Percentiles rank a stretch among this genome's conserved stretches.
phyloP scores from a whole-genome alignment of 1,140 invertebrate genomes.

The Uloborus diversus region DNA sequence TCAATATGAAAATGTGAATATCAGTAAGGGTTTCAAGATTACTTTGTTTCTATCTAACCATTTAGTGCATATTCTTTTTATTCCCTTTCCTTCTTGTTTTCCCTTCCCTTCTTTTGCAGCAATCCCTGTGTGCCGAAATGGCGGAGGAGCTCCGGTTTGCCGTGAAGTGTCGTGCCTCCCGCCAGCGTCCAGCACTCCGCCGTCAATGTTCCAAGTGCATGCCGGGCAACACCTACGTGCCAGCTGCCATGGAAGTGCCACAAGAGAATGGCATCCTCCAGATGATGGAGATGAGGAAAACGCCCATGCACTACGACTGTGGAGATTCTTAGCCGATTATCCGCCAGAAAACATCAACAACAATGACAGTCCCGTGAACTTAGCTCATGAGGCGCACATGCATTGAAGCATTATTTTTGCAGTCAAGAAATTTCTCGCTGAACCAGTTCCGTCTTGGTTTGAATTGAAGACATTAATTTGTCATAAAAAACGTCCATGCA shows the following conservation, averaged over 20 bases:
- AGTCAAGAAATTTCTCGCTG: no score
- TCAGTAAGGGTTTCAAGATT: not conserved
- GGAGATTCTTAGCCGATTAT: conserved; percentile 46
- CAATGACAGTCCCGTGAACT: conserved; percentile 1
- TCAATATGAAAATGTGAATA: not conserved
- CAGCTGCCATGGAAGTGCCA: conserved; percentile 65
- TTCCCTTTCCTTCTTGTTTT: not conserved
- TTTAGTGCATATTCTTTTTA: not conserved
- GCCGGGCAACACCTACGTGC: conserved; percentile 68
- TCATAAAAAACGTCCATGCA: no score
- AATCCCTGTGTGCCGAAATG: conserved; percentile 95
- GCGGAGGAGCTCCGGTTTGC: conserved; percentile 92
- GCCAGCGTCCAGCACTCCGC: conserved; percentile 79
- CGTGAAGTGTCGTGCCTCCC: conserved; percentile 83
- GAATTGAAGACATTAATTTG: no score
- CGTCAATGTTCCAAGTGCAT: conserved; percentile 72
- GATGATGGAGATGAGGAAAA: conserved; percentile 73
- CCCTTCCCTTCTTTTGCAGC: conserved; percentile 67
- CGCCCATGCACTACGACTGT: conserved; percentile 63
- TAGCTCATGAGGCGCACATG: no score
- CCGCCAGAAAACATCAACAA: conserved; percentile 2
- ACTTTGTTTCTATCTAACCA: not conserved
- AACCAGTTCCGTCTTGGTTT: no score
- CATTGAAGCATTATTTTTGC: no score
- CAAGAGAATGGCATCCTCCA: conserved; percentile 72